phyloP scores from a whole-genome alignment of 2,113 vertebrate species.

The Eleginops maclovinus region DNA sequence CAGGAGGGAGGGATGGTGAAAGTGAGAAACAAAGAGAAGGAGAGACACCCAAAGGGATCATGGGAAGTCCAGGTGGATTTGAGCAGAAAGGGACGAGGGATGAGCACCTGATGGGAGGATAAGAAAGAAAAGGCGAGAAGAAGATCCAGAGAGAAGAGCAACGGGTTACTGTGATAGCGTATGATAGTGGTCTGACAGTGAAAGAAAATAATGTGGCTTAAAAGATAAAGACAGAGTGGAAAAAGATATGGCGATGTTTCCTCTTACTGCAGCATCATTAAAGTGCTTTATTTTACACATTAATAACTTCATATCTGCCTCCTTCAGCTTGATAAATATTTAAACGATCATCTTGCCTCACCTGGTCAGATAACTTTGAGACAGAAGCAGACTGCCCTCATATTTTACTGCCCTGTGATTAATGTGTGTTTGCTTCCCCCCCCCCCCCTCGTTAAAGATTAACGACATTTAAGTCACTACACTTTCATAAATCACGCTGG shows the following conservation, averaged over 20 bases:
- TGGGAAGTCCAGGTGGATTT: constrained; percentile 56
- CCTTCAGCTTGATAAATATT: background rate
- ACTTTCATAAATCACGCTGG: constrained; percentile 41
- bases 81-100: constrained; percentile 19
- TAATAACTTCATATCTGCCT: background rate
- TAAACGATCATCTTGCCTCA: constrained; percentile 4
- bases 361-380: constrained; percentile 22
- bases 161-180: background rate
- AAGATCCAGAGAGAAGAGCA: background rate
- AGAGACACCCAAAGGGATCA: constrained; percentile 26
- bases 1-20: constrained; percentile 23
- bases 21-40: constrained; percentile 66
- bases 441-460: constrained; percentile 30
- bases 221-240: constrained; percentile 14
- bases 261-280: background rate
- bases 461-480: constrained; percentile 29
- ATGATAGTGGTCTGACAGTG: constrained; percentile 13
- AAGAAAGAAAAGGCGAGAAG: constrained; percentile 28
- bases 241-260: background rate
- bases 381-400: constrained; percentile 32
- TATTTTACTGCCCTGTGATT: constrained; percentile 12
- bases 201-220: constrained; percentile 12
- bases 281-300: background rate
- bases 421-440: constrained; percentile 25
- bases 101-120: constrained; percentile 45